Base-by-base conservation (phyloP, 2,113 vertebrate genomes). In the Bos javanicus region DNA sequence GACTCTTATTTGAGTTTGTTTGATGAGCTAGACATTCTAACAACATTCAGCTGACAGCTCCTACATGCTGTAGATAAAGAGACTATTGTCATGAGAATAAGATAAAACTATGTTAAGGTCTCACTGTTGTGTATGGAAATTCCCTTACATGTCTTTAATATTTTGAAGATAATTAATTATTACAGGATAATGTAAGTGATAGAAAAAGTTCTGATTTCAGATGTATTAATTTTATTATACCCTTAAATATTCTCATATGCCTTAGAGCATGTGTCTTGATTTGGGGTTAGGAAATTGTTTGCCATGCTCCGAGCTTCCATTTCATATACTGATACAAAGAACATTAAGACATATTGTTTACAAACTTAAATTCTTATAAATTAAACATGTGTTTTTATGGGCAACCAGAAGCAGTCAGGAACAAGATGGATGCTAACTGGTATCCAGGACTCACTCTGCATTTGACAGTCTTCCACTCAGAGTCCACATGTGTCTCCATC, bases 171-270 rank as follows among this genome's bases (percentile, higher is more conserved):
- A 94, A 56, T 46, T 52, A 52, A 86, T 81, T 56, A 78, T 76
- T 86, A 56, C n/a, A 19, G 7, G 4, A 67, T 76, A 9, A 48
- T 16, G 30, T 90, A 85, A 88, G 48, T 26, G 39, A 60, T 9
- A 76, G 81, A 87, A 96, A 94, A 89, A 91, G 15, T 26, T 97
- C 36, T 82, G 25, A 67, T 93, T 86, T 86, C 39, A 91, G 16
- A 60, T 39, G 1, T 74, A 25, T 78, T 71, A 12, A 5, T 50
- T 26, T 56, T 60, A 78, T 80, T 80, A 87, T 59, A 80, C 10
- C n/a, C 12, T 48, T 52, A 83, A 59, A 57, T 78, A 52, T 10
- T 46, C 3, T 64, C 54, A 86, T 17, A 84, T 43, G 39, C 1
- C 83, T 60, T 23, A 84, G 19, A 96, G 59, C 64, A 78, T 30